A percentile compares a stretch with the other conserved stretches of the same genome.
These are phyloP conservation scores for Balanococcus diminutus DNA, from an alignment of 2,888 invertebrate species.

Conservation along the genomic window DNA sequence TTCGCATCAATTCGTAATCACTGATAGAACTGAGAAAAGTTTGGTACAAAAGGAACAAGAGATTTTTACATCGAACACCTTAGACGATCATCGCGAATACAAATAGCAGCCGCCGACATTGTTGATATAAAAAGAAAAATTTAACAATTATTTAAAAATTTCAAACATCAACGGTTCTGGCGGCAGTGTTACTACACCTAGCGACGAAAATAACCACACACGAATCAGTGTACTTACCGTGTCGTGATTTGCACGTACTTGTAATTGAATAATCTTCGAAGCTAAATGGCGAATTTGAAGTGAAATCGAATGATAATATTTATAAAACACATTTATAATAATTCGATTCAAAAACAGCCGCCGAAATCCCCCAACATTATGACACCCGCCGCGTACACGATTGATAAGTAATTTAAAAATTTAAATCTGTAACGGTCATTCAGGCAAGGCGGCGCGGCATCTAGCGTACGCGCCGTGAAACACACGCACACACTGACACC, in stretches of 20 bases:
- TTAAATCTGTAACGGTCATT: constrained; percentile 37
- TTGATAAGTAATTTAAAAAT: constrained; percentile 10
- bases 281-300: not conserved
- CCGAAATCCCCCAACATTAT: not conserved
- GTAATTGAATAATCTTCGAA: not conserved
- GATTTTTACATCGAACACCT: not conserved
- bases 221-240: constrained; percentile 4
- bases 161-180: constrained; percentile 28
- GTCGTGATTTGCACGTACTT: not conserved
- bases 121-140: not conserved
- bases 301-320: too few relatives aligned
- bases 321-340: not conserved
- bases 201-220: not conserved
- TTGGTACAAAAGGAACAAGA: not conserved
- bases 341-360: not conserved
- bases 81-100: not conserved
- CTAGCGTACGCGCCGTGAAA: not conserved
- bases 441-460: not conserved
- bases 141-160: constrained; percentile 2
- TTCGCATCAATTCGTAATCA: not conserved
- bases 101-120: not conserved
- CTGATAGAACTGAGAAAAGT: not conserved
- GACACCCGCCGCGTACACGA: not conserved
- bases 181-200: not conserved
- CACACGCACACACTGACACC: not conserved